These are phyloP conservation scores for Thera obeliscata DNA, from an alignment of 2,888 invertebrate genomes.

Conservation along the genomic window DNA sequence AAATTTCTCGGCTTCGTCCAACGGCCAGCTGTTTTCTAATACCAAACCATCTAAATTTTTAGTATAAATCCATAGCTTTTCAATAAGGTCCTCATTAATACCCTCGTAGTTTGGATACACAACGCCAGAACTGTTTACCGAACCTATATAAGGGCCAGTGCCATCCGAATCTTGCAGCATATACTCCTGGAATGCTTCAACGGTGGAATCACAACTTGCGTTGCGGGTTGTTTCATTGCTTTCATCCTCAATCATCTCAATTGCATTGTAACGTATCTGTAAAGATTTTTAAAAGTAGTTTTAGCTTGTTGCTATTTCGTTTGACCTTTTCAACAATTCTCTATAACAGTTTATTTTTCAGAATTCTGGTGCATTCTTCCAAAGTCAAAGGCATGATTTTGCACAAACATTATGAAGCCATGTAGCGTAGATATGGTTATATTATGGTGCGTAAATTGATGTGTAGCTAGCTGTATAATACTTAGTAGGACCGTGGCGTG, in stretches of 20 bases:
- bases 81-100: constrained; percentile 51
- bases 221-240: constrained; percentile 34
- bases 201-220: constrained; percentile 39
- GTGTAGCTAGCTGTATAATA: too few species aligned
- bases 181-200: constrained; percentile 47
- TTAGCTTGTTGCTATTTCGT: too few species aligned
- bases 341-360: too few species aligned
- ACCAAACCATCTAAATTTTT: constrained; percentile 70
- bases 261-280: constrained; percentile 53
- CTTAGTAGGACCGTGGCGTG: too few species aligned
- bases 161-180: constrained; percentile 51
- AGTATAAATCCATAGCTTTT: constrained; percentile 59
- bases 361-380: too few species aligned
- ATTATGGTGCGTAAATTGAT: too few species aligned
- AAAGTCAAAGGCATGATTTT: too few species aligned
- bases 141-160: constrained; percentile 56
- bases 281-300: constrained; percentile 24
- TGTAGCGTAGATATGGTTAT: too few species aligned
- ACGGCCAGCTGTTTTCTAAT: constrained; percentile 84
- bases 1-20: constrained; percentile 65
- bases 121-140: constrained; percentile 48
- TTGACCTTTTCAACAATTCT: too few species aligned
- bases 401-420: too few species aligned
- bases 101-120: constrained; percentile 66
- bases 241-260: constrained; percentile 31